phyloP scores from a whole-genome alignment of 2,888 invertebrate species.

The Philaethria dido region DNA sequence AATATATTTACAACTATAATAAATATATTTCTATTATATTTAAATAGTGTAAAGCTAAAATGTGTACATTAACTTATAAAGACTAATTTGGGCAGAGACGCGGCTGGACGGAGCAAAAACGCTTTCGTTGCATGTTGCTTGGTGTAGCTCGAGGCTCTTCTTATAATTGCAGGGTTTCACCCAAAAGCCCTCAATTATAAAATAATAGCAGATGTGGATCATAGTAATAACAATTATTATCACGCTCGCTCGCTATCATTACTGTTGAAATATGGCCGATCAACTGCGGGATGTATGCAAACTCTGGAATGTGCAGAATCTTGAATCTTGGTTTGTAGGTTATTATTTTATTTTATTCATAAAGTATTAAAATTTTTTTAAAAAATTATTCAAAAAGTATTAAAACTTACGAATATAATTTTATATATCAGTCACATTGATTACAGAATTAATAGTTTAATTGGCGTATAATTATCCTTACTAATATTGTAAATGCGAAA shows the following conservation, averaged over 20 bases:
- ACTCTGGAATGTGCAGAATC: constrained; percentile 62
- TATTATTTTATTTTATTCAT: not conserved
- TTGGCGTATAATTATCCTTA: not conserved
- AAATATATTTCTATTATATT: not conserved
- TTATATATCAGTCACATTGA: not conserved
- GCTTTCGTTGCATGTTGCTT: constrained; percentile 71
- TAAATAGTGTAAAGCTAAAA: constrained; percentile 4
- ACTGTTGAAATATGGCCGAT: constrained; percentile 79
- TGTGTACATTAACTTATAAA: constrained; percentile 21
- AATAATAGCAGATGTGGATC: constrained; percentile 84
- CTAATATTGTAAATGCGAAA: too few species aligned
- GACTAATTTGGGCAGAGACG: constrained; percentile 42
- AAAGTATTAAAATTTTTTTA: not conserved
- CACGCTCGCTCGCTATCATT: constrained; percentile 80
- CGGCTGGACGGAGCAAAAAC: constrained; percentile 44
- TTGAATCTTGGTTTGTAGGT: constrained; percentile 42
- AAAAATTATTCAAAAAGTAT: too few species aligned
- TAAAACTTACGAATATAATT: too few species aligned
- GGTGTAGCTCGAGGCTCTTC: constrained; percentile 76
- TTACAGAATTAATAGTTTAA: not conserved
- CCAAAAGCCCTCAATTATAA: constrained; percentile 83
- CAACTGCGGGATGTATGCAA: constrained; percentile 69
- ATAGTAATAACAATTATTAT: constrained; percentile 84
- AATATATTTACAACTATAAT: not conserved
- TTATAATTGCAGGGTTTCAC: constrained; percentile 83